Conservation (phyloP, 2,888 invertebrate genomes). For the Leucophenga maculata region DNA sequence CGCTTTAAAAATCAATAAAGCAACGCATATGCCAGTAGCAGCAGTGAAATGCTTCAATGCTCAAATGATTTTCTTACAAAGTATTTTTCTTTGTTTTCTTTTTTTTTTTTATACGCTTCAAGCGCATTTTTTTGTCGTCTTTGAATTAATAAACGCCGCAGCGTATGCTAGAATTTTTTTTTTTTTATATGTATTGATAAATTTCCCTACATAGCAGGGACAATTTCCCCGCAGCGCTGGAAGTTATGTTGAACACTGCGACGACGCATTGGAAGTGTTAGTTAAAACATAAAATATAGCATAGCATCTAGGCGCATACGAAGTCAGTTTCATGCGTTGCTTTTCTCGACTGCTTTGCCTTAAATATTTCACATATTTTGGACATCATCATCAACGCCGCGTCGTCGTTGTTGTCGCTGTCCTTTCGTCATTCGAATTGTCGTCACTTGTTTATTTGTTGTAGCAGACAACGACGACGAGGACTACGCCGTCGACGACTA, state of each 20-base stretch:
- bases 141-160: neutral
- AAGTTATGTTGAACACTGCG: constrained; percentile 43
- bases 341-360: neutral
- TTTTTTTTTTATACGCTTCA: neutral
- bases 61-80: neutral
- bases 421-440: neutral
- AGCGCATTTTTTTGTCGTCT: constrained; percentile 1
- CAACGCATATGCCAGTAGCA: constrained; percentile 39
- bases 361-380: neutral
- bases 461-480: neutral
- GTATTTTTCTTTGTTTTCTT: neutral
- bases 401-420: neutral
- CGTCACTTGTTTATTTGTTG: constrained; percentile 1
- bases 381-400: neutral
- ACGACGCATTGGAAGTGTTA: constrained; percentile 56
- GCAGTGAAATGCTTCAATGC: neutral
- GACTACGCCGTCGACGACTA: neutral
- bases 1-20: constrained; percentile 55
- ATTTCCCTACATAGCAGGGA: neutral
- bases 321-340: constrained; percentile 3
- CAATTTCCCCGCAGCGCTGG: constrained; percentile 13
- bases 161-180: neutral
- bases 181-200: neutral
- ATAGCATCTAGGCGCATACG: constrained; percentile 15
- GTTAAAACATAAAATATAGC: neutral